Conservation (phyloP, 2,113 vertebrate species). For the Chrysochloris asiatica region DNA sequence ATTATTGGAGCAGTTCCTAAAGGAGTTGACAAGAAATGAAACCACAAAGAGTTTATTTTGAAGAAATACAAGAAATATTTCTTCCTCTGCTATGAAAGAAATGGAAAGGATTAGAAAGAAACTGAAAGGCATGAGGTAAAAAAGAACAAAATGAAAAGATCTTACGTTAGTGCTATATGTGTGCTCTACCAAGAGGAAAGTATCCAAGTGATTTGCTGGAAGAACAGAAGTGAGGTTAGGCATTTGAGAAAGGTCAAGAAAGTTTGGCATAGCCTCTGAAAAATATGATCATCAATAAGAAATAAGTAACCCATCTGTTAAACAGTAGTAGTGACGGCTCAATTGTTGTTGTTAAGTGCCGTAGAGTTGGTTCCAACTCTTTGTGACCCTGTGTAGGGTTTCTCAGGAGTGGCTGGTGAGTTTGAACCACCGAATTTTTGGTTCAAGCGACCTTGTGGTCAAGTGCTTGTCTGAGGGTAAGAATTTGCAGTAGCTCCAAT, state of each 20-base stretch:
- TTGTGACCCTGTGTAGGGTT: too few species aligned
- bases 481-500: not conserved
- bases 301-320: not conserved
- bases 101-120: not conserved
- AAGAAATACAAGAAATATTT: not conserved
- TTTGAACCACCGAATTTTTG: too few species aligned
- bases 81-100: not conserved
- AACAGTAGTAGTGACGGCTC: too few species aligned
- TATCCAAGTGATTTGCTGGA: not conserved
- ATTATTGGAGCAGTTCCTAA: not conserved
- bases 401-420: too few species aligned
- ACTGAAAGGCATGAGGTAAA: not conserved
- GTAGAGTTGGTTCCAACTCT: too few species aligned
- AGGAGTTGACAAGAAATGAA: not conserved
- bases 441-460: too few species aligned
- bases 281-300: not conserved
- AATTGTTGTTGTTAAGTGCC: too few species aligned
- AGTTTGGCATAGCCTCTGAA: not conserved
- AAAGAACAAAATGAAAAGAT: not conserved
- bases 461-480: not conserved
- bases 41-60: not conserved
- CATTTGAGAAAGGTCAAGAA: not conserved
- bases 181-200: not conserved
- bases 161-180: not conserved
- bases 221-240: not conserved